Evolutionary conservation across 2,113 vertebrate species (phyloP).

Genomic region (Amphiprion ocellaris): DNA sequence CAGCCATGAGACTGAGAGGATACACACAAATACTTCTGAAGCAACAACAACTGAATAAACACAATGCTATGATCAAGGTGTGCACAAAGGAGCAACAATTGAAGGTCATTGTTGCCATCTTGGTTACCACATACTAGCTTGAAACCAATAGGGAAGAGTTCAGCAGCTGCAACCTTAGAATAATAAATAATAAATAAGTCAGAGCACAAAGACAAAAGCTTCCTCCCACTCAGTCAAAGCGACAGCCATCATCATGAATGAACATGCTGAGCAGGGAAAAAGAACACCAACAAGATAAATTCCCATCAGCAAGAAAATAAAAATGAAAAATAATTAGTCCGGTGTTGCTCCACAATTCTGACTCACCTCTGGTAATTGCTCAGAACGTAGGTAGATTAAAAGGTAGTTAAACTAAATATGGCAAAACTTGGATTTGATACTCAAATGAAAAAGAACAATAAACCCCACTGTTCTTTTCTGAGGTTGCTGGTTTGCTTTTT

Average conservation of each 20-base stretch:
- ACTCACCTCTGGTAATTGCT: conserved; percentile 15
- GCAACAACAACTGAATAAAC: neutral
- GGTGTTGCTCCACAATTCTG: conserved; percentile 13
- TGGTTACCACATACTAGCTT: neutral
- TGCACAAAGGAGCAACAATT: no score
- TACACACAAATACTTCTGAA: no score
- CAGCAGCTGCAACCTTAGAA: conserved; percentile 1
- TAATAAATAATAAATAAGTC: neutral
- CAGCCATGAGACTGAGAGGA: neutral
- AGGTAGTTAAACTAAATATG: neutral
- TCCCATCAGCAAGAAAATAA: conserved; percentile 12
- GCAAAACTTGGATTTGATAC: neutral
- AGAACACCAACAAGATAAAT: neutral
- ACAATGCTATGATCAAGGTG: no score
- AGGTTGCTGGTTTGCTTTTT: neutral
- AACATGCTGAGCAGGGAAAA: neutral
- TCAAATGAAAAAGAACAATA: neutral
- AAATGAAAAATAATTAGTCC: conserved; percentile 24
- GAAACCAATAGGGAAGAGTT: neutral
- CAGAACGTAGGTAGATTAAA: neutral
- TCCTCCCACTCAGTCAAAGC: conserved; percentile 8
- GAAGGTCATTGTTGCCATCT: neutral
- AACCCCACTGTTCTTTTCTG: neutral
- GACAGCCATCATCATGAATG: neutral
- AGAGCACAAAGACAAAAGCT: conserved; percentile 10